Evolutionary conservation across 2,797 vertebrate species (phyloP).

Genomic region (Anableps anableps): DNA sequence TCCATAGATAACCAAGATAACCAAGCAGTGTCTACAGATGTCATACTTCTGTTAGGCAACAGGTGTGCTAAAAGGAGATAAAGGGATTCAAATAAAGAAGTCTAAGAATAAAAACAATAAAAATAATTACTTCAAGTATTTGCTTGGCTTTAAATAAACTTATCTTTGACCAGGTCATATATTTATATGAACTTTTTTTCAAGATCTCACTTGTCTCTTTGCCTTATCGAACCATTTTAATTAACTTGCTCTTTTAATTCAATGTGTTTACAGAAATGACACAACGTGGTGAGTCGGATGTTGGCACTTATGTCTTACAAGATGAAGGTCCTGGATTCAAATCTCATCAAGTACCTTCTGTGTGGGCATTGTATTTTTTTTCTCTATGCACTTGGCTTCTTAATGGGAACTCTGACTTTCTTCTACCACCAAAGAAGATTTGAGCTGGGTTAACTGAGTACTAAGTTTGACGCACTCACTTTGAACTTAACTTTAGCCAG

Average conservation of each 20-base stretch:
- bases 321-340: background rate
- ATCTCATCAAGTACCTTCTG: no score
- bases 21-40: constrained; percentile 49
- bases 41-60: constrained; percentile 57
- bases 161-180: background rate
- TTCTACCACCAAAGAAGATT: no score
- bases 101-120: background rate
- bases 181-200: constrained; percentile 13
- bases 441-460: background rate
- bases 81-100: background rate
- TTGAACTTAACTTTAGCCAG: constrained; percentile 46
- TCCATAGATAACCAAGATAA: constrained; percentile 68
- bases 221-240: background rate
- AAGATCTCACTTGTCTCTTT: background rate
- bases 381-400: no score
- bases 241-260: background rate
- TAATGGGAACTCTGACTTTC: no score
- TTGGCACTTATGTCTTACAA: background rate
- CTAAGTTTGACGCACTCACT: constrained; percentile 5
- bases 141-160: constrained; percentile 1
- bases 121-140: background rate
- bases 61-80: constrained; percentile 55
- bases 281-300: constrained; percentile 27
- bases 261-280: constrained; percentile 17
- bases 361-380: no score